Conservation (phyloP, 2,797 vertebrate species). For the Lycodopsis pacificus region DNA sequence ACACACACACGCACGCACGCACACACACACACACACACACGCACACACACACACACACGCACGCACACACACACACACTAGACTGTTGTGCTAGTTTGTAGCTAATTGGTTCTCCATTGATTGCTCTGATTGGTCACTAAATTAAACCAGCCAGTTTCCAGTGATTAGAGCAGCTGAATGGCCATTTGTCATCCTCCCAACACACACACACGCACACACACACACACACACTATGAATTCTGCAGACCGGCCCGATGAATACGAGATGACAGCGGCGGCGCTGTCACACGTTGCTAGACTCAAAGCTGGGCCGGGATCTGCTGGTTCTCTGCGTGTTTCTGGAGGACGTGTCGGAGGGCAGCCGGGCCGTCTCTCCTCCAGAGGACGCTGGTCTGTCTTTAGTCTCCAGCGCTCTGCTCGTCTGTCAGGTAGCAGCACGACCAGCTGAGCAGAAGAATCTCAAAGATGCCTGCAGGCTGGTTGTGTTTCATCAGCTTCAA, state of each 20-base stretch:
- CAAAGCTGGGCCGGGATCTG: constrained; percentile 61
- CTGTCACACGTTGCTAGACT: constrained; percentile 65
- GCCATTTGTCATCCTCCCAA: constrained; percentile 33
- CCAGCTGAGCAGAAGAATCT: constrained; percentile 44
- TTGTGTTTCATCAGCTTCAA: constrained; percentile 8
- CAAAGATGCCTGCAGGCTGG: constrained; percentile 24
- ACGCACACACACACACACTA: background rate
- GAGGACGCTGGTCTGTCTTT: constrained; percentile 54
- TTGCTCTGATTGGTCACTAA: constrained; percentile 65
- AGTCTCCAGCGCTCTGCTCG: constrained; percentile 19
- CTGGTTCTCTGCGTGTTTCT: constrained; percentile 37
- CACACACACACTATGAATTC: constrained; percentile 39
- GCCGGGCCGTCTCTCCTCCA: constrained; percentile 23
- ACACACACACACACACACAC: constrained; percentile 21
- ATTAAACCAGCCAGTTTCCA: constrained; percentile 53
- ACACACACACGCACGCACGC: background rate
- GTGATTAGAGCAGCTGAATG: constrained; percentile 49
- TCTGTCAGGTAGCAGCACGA: constrained; percentile 41
- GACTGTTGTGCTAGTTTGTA: constrained; percentile 49
- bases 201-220: constrained; percentile 8
- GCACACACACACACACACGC: background rate
- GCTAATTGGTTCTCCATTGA: constrained; percentile 67
- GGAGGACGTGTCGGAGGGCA: constrained; percentile 54
- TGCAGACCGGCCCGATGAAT: constrained; percentile 64
- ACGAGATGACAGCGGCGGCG: constrained; percentile 60